Evolutionary conservation across 2,797 vertebrate genomes (phyloP).

Genomic region (Alfaro cultratus): DNA sequence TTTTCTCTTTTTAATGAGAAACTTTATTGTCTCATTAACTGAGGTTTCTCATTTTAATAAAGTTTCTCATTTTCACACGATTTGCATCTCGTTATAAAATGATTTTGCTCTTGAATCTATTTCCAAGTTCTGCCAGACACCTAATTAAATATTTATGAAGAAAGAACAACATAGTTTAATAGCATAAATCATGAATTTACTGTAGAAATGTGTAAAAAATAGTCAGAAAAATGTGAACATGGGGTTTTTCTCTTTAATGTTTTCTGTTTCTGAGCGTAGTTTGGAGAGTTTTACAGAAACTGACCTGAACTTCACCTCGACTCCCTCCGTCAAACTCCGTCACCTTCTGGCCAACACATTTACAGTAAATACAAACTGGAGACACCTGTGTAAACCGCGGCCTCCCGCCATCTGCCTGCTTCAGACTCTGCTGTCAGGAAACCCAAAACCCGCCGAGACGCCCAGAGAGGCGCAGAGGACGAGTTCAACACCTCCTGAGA

Average conservation of each 20-base stretch:
- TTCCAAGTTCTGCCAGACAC: background rate
- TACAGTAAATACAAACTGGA: slow-evolving; percentile 52
- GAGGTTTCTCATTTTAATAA: too few relatives aligned
- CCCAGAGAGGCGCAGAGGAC: background rate
- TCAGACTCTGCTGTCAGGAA: slow-evolving; percentile 6
- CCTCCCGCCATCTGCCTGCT: slow-evolving; percentile 76
- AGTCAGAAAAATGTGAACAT: too few relatives aligned
- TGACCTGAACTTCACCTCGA: slow-evolving; percentile 61
- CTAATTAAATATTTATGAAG: background rate
- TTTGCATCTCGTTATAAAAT: background rate
- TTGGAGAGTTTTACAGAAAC: slow-evolving; percentile 37
- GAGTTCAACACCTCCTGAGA: slow-evolving; percentile 35
- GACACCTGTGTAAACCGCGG: slow-evolving; percentile 82
- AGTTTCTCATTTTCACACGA: too few relatives aligned
- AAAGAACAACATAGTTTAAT: background rate
- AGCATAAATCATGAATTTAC: background rate
- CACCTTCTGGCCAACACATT: slow-evolving; percentile 10
- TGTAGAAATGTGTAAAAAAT: background rate
- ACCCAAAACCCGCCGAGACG: too few relatives aligned
- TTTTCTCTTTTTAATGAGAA: too few relatives aligned
- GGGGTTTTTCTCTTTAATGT: background rate
- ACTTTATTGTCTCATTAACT: background rate
- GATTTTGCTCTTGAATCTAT: background rate
- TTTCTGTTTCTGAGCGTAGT: background rate
- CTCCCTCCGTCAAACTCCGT: slow-evolving; percentile 18